Conservation (phyloP, 1,140 invertebrate genomes). For the Monomorium pharaonis region DNA sequence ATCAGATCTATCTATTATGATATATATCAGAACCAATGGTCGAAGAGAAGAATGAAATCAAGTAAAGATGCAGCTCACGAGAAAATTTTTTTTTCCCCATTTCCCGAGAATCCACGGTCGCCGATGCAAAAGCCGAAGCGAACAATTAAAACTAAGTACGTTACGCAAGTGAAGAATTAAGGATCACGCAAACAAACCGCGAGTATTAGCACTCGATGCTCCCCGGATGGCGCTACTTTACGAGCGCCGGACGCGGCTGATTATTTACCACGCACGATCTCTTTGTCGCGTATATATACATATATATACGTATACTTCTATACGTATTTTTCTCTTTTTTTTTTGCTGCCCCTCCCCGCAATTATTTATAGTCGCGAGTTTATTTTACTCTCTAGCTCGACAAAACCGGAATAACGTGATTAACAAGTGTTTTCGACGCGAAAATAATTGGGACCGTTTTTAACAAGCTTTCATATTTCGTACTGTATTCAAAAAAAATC, state of each 20-base stretch:
- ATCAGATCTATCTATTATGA: too few species aligned
- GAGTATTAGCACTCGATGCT: constrained; percentile 31
- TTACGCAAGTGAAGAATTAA: constrained; percentile 35
- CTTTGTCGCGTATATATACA: not conserved
- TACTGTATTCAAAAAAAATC: not conserved
- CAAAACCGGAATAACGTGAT: not conserved
- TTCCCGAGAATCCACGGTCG: not conserved
- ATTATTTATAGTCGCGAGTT: not conserved
- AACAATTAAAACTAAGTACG: not conserved
- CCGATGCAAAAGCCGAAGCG: not conserved
- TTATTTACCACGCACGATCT: constrained; percentile 5
- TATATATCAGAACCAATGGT: not conserved
- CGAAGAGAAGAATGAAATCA: not conserved
- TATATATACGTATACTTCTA: too few species aligned
- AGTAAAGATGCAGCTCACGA: not conserved
- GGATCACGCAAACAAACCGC: not conserved
- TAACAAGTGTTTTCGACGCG: not conserved
- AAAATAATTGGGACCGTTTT: not conserved
- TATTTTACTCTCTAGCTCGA: not conserved
- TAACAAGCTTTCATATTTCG: not conserved
- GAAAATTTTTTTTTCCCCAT: too few species aligned
- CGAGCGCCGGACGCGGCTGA: not conserved
- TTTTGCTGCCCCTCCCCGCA: not conserved
- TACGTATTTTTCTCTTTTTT: not conserved
- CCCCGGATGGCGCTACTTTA: constrained; percentile 27